phyloP scores from a whole-genome alignment of 2,888 invertebrate species.

The Agyllia agylla region DNA sequence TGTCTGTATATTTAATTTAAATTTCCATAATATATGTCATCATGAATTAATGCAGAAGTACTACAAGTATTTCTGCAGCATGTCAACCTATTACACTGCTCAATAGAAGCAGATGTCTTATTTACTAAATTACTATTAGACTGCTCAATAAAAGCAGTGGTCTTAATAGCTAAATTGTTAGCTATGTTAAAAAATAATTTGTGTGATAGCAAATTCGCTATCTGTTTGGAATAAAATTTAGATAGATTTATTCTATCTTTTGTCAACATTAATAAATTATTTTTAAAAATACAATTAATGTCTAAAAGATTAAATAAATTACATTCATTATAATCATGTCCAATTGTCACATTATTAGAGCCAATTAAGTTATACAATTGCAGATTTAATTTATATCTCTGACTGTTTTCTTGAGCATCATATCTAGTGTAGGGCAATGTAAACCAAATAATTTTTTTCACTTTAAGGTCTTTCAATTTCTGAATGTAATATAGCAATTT shows the following conservation, averaged over 20 bases:
- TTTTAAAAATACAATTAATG: not conserved
- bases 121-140: too few relatives aligned
- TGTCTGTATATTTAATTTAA: not conserved
- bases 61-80: not conserved
- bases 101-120: too few relatives aligned
- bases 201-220: not conserved
- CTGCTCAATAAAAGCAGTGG: not conserved
- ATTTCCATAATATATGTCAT: not conserved
- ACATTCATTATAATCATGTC: not conserved
- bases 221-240: not conserved
- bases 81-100: too few relatives aligned
- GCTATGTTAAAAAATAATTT: not conserved
- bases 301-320: not conserved
- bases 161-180: not conserved
- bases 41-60: not conserved
- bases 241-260: not conserved
- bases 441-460: not conserved
- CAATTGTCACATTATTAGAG: not conserved
- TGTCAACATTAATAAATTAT: not conserved
- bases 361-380: not conserved
- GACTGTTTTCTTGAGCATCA: not conserved
- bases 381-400: not conserved
- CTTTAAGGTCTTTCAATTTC: not conserved
- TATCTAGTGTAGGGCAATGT: not conserved
- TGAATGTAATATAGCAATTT: not conserved